phyloP scores from a whole-genome alignment of 2,888 invertebrate genomes.

The Alloscopus bannaensis region DNA sequence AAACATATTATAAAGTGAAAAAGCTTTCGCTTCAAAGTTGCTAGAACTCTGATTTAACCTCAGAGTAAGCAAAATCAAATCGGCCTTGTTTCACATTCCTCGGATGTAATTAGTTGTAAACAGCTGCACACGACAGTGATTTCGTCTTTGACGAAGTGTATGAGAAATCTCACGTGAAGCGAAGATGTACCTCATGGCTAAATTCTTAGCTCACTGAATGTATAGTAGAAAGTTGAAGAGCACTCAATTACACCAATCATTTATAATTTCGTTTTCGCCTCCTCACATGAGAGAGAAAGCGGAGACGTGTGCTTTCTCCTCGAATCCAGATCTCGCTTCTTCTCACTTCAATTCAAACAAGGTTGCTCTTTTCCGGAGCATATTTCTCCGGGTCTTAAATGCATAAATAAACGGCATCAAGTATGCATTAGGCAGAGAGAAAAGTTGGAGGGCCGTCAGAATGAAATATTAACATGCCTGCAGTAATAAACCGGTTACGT shows the following conservation, averaged over 20 bases:
- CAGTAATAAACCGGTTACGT: constrained; percentile 54
- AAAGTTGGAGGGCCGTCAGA: constrained; percentile 33
- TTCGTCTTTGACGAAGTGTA: no score
- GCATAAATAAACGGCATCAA: constrained; percentile 62
- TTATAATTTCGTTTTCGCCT: constrained; percentile 59
- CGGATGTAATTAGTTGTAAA: constrained; percentile 58
- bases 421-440: constrained; percentile 59
- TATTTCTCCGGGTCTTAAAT: constrained; percentile 52
- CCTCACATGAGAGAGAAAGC: no score
- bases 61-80: constrained; percentile 54
- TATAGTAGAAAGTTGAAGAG: constrained; percentile 37
- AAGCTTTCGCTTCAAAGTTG: constrained; percentile 36
- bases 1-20: constrained; percentile 2
- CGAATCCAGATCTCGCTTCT: constrained; percentile 25
- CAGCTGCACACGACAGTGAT: constrained; percentile 56
- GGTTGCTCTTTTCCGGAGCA: constrained; percentile 3
- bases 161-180: no score
- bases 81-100: constrained; percentile 55
- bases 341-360: constrained; percentile 3
- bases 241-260: constrained; percentile 63
- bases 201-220: no score
- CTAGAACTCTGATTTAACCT: constrained; percentile 48
- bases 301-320: constrained; percentile 33
- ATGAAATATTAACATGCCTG: constrained; percentile 62
- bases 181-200: no score